These are phyloP conservation scores for Istiophorus platypterus DNA, from an alignment of 2,113 vertebrate species.

Conservation along the genomic window DNA sequence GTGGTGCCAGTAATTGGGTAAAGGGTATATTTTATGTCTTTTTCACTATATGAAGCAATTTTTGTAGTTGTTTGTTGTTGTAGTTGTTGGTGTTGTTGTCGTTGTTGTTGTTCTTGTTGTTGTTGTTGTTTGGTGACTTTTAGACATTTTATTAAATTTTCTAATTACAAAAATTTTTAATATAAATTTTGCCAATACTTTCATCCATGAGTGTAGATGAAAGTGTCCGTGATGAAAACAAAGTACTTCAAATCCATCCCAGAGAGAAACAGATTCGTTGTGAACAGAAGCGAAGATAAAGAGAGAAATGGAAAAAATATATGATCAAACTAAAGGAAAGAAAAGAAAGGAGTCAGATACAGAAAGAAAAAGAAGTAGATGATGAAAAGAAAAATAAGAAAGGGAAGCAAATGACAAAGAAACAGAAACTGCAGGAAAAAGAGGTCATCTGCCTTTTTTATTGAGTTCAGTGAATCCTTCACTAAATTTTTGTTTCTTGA, in stretches of 20 bases:
- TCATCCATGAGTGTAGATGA: no score
- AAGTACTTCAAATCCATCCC: conserved; percentile 8
- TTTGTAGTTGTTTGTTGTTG: no score
- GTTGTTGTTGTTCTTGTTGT: no score
- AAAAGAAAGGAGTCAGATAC: neutral
- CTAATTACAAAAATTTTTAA: no score
- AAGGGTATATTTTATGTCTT: no score
- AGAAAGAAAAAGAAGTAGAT: neutral
- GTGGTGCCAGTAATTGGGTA: no score
- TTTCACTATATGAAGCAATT: no score
- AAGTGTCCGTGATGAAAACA: conserved; percentile 41
- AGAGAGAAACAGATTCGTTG: no score
- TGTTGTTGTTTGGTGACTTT: no score
- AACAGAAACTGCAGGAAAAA: neutral
- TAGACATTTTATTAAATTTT: no score
- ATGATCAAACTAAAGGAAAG: neutral
- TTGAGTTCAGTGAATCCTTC: conserved; percentile 17
- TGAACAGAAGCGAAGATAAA: conserved; percentile 17
- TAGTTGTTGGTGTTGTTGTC: no score
- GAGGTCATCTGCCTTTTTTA: conserved; percentile 6
- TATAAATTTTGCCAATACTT: no score
- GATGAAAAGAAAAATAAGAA: neutral
- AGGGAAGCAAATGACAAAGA: neutral
- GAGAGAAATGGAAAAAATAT: neutral
- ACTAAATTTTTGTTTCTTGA: neutral